Evolutionary conservation across 2,113 vertebrate species (phyloP).

Genomic region (Sialia sialis): DNA sequence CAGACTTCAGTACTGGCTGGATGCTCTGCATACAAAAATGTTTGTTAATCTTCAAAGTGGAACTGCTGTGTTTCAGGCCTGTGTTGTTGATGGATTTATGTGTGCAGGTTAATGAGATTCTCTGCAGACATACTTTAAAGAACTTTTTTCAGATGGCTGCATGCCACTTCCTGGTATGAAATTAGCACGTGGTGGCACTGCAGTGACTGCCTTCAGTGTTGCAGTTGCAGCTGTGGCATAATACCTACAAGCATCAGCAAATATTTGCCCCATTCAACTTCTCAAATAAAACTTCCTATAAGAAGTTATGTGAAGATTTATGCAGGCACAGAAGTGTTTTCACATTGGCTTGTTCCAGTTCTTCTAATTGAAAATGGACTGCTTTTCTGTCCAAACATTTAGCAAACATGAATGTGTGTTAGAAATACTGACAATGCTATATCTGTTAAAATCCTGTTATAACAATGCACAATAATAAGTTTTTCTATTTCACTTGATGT

Average conservation of each 20-base stretch:
- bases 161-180: constrained; percentile 19
- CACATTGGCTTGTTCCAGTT: not conserved
- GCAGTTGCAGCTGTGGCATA: not conserved
- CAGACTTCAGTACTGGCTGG: not conserved
- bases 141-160: not conserved
- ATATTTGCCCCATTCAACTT: not conserved
- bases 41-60: not conserved
- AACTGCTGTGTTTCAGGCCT: not conserved
- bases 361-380: not conserved
- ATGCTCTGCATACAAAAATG: not conserved
- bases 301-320: not conserved
- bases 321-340: not conserved
- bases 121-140: not conserved
- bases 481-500: not conserved
- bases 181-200: not conserved
- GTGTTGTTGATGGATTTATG: not conserved
- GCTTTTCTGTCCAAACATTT: not conserved
- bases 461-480: not conserved
- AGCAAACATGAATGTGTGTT: not conserved
- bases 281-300: not conserved
- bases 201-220: not conserved
- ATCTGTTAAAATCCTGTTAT: not conserved
- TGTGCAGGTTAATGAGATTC: not conserved
- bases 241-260: not conserved
- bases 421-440: not conserved